A percentile compares a stretch with the other conserved stretches of the same genome.
These are phyloP conservation scores for Dolichallabes microphthalmus DNA, from an alignment of 2,113 vertebrate species.

Conservation along the genomic window DNA sequence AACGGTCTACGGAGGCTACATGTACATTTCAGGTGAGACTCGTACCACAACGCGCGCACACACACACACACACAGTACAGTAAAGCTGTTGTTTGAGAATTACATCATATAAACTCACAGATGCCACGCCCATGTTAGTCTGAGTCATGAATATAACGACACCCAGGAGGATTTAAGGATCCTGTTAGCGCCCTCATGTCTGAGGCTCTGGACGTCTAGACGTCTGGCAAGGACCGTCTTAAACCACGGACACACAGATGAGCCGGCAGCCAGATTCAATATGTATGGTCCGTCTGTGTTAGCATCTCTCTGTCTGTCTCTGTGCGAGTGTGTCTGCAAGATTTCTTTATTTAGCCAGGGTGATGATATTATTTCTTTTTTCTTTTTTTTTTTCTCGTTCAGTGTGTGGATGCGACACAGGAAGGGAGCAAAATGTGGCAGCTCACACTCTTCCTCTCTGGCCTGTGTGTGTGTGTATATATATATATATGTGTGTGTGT, in stretches of 20 bases:
- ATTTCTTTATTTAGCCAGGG: not conserved
- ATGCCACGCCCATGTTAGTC: not conserved
- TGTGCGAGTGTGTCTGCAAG: not conserved
- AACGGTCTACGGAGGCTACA: slow-evolving; percentile 93
- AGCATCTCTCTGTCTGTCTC: not conserved
- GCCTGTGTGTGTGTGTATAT: no score
- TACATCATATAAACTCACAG: not conserved
- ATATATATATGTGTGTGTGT: no score
- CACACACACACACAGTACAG: not conserved
- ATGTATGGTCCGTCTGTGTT: not conserved
- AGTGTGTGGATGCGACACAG: slow-evolving; percentile 8
- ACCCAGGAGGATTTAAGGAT: not conserved
- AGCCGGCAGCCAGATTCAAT: no score
- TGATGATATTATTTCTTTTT: not conserved
- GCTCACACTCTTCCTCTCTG: not conserved
- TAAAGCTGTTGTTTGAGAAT: not conserved
- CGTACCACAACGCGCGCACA: not conserved
- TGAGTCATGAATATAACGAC: not conserved
- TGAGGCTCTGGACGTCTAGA: not conserved
- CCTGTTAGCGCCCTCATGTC: not conserved
- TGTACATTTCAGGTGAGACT: slow-evolving; percentile 93
- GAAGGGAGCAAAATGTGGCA: slow-evolving; percentile 4
- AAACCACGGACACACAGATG: no score
- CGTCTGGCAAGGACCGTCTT: not conserved
- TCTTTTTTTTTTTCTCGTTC: not conserved